Base-by-base conservation (phyloP, 2,888 invertebrate species). In the Lepetodrilus schrolli region DNA sequence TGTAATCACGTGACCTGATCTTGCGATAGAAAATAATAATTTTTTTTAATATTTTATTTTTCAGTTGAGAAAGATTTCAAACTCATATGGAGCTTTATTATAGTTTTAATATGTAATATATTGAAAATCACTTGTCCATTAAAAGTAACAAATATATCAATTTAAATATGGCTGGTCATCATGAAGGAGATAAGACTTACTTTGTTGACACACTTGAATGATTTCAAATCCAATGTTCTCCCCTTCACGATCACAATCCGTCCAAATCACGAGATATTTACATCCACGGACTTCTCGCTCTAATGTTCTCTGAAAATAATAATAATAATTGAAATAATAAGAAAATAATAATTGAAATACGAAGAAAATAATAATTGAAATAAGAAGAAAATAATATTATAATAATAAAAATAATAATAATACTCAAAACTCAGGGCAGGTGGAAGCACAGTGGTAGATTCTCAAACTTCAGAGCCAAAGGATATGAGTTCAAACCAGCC, bases 171-270 rank as follows among this genome's bases (percentile, higher is more conserved):
- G n/a, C n/a, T n/a, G n/a, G n/a, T n/a, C n/a, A n/a, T n/a, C n/a
- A 36, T 17, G 36, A 17, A 30, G 13, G 7, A 65, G 10, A 10
- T n/a, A 5, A 71, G 36, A 70, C 73, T 70, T 70, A 90, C 90
- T 89, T 81, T 84, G 94, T 76, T 92, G 93, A 88, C 99, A 99
- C 5, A 98, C 96, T 90, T 95, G 91, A 69, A 99, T 96, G 37
- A 99, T 94, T 93, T 99, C 99, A 92, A 94, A 98, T 0, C 98
- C 99, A 89, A 99, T 99, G 90, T 99, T 98, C 91, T 99, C 99
- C 36, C 99, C 99, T 92, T 99, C 99, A 91, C 99, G 94, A 92
- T 99, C 99, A 92, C 99, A 98, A 96, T 99, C 99, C 0, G 99
- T 99, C 99, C 99, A 99, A 83, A 99, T 95, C 20, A 99, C 95